Evolutionary conservation across 2,888 invertebrate species (phyloP).

Genomic region (Lycophotia porphyrea): DNA sequence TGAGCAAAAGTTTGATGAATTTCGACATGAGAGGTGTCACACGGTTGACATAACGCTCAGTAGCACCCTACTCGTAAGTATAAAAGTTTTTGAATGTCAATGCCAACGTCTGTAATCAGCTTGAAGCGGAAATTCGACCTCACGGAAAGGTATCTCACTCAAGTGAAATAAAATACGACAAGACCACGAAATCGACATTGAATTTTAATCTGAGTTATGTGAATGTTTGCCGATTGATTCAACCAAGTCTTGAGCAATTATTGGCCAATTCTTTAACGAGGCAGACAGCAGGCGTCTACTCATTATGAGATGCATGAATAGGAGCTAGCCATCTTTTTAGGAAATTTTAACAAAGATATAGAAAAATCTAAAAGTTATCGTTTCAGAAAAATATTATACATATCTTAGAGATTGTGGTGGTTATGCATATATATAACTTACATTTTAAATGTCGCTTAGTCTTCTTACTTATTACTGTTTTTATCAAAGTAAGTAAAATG

Average conservation of each 20-base stretch:
- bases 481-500: constrained; percentile 4
- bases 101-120: constrained; percentile 53
- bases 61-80: constrained; percentile 9
- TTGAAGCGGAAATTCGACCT: constrained; percentile 49
- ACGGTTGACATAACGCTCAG: constrained; percentile 18
- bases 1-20: constrained; percentile 21
- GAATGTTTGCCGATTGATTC: constrained; percentile 45
- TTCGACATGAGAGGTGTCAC: constrained; percentile 17
- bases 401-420: neutral
- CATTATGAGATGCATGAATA: neutral
- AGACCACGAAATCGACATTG: constrained; percentile 54
- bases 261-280: constrained; percentile 21
- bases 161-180: constrained; percentile 41
- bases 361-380: neutral
- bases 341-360: neutral
- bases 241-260: constrained; percentile 30
- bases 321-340: neutral
- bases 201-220: constrained; percentile 56
- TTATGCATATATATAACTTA: neutral
- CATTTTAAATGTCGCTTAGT: no score
- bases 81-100: constrained; percentile 63
- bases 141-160: constrained; percentile 41
- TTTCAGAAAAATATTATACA: neutral
- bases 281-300: neutral
- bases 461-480: neutral